Conservation (phyloP, 2,797 vertebrate species). For the Cheirogaleus major region DNA sequence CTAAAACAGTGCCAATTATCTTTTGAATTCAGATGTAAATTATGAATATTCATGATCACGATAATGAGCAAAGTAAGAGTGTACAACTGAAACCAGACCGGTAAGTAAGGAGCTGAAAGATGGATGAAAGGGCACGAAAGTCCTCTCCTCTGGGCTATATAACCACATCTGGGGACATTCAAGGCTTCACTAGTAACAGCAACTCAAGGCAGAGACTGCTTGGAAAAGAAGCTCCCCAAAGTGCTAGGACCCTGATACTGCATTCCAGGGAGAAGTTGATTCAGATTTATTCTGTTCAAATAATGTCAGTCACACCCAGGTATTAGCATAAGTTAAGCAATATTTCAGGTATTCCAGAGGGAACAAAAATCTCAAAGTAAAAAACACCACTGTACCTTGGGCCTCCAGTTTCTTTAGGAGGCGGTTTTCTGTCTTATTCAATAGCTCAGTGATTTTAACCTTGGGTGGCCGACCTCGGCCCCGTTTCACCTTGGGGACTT, state of each 20-base stretch:
- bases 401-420: conserved; percentile 92
- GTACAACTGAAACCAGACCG: not conserved
- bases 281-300: not conserved
- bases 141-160: not conserved
- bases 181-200: not conserved
- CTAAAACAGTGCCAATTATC: not conserved
- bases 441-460: conserved; percentile 91
- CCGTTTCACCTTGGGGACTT: conserved; percentile 83
- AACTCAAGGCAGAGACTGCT: not conserved
- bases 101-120: not conserved
- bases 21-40: conserved; percentile 35
- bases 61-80: not conserved
- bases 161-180: not conserved
- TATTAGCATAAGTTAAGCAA: not conserved
- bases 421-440: conserved; percentile 94
- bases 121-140: not conserved
- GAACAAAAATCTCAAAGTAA: not conserved
- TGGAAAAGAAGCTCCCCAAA: not conserved
- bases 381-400: conserved; percentile 87
- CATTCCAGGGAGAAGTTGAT: not conserved
- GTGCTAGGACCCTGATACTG: not conserved
- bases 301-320: not conserved
- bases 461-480: conserved; percentile 96
- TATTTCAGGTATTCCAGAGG: not conserved
- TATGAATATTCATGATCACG: not conserved